These are phyloP conservation scores for Epinotia nisella DNA, from an alignment of 2,888 invertebrate species.

Conservation along the genomic window DNA sequence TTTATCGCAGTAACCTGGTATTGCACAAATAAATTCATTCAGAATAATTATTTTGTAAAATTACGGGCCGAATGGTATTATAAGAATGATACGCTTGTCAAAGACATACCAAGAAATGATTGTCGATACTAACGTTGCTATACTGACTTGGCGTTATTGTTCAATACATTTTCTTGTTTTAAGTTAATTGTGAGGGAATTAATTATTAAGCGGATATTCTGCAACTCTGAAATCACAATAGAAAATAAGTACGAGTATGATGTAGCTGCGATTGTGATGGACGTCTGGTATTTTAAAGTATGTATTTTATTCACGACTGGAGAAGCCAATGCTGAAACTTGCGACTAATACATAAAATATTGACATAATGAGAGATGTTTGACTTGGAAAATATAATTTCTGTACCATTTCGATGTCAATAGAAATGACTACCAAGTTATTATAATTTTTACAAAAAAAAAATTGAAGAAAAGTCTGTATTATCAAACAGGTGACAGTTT, in stretches of 20 bases:
- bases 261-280: neutral
- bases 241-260: neutral
- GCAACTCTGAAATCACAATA: constrained; percentile 6
- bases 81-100: neutral
- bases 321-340: neutral
- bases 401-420: constrained; percentile 56
- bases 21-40: neutral
- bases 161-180: neutral
- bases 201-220: constrained; percentile 2
- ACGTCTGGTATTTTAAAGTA: neutral
- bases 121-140: neutral
- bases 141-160: neutral
- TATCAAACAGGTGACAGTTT: neutral
- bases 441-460: neutral
- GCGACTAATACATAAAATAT: neutral
- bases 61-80: neutral
- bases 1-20: neutral
- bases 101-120: neutral
- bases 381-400: constrained; percentile 35
- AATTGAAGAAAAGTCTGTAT: neutral
- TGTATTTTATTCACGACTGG: neutral
- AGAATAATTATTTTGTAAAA: neutral
- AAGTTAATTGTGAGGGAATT: neutral
- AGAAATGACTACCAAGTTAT: constrained; percentile 57
- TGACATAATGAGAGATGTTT: neutral